Base-by-base conservation (phyloP, 2,797 vertebrate genomes). In the Distichodus sexfasciatus region DNA sequence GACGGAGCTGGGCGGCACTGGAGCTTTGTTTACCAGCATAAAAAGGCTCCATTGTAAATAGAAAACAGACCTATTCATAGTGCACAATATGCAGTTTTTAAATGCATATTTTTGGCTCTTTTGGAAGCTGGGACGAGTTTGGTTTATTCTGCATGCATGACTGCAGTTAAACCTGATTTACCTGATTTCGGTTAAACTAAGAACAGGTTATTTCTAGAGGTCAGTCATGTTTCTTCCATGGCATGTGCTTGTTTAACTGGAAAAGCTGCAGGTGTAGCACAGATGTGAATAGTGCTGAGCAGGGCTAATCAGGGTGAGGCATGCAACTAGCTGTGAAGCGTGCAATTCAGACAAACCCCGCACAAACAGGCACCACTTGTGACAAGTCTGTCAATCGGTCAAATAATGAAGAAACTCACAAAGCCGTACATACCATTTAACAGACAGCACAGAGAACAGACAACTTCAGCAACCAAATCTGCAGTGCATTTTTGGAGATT, bases 261-360 rank as follows among this genome's bases (percentile, higher is more conserved):
- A 46, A 44, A n/a, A 1, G 69, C 44, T 43, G 35, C 17, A 67
- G 15, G 67, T 24, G 23, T 21, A 55, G n/a, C 8, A 33, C 8
- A 0, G 8, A 26, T 17, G 23, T 44, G 62, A 5, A 12, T 17
- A 11, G 35, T 43, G 35, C 40, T 33, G 12, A 36, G 55, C 23
- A 53, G 35, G 53, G 57, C 21, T 35, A 40, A 6, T 38, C 68
- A 71, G 78, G 73, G 81, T 76, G 76, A 84, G 78, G 80, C 88
- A 88, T 88, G 86, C 87, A 86, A 63, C 59, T 50, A 76, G 81
- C 66, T 58, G 86, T 78, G 85, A 82, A 71, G 75, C 73, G 74
- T 83, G 83, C 71, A 77, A 75, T 74, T 31, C 17, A 58, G 9
- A 40, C 57, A 64, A 68, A 63, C 72, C 40, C 57, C 51, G 48